These are phyloP conservation scores for Otus sunia DNA, from an alignment of 2,113 vertebrate genomes.

Conservation along the genomic window DNA sequence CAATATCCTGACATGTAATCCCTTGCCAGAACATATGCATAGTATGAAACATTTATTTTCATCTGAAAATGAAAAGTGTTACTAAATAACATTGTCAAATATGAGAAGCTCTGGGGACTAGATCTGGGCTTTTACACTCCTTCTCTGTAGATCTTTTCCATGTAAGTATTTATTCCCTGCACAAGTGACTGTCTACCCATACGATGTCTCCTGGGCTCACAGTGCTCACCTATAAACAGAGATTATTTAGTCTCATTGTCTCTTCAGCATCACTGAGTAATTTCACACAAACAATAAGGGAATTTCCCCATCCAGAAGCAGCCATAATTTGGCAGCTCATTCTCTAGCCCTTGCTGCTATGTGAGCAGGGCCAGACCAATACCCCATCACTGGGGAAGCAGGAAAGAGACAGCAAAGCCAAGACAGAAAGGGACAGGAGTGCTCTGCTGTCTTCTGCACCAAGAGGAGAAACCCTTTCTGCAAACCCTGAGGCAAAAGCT, in stretches of 20 bases:
- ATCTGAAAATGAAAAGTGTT: background rate
- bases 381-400: background rate
- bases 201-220: background rate
- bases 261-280: background rate
- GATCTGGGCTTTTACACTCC: background rate
- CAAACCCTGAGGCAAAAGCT: slow-evolving; percentile 7
- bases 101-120: background rate
- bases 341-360: fast-evolving
- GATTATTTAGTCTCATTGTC: background rate
- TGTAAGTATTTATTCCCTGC: background rate
- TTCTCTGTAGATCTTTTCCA: background rate
- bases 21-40: background rate
- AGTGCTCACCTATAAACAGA: background rate
- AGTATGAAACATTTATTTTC: background rate
- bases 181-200: background rate
- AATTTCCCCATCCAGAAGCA: background rate
- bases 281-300: background rate
- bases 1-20: background rate
- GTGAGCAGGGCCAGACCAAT: background rate
- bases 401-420: background rate
- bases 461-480: background rate
- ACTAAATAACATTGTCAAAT: background rate
- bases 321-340: background rate
- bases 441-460: background rate
- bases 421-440: background rate